Evolutionary conservation across 2,888 invertebrate genomes (phyloP).

Genomic region (Eilema depressum): DNA sequence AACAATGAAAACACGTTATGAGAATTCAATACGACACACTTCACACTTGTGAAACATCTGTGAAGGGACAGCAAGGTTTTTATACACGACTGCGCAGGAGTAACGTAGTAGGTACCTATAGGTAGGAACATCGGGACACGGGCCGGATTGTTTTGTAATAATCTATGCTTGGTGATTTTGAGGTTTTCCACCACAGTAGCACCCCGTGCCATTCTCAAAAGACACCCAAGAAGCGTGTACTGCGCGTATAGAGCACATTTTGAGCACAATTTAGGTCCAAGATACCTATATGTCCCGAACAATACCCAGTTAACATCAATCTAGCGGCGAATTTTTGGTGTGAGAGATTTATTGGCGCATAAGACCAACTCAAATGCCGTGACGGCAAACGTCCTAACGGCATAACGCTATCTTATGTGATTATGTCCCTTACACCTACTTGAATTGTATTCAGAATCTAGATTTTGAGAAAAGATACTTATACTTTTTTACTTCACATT

Average conservation of each 20-base stretch:
- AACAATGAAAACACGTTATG: conserved; percentile 53
- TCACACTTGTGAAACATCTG: conserved; percentile 46
- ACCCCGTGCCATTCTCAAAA: no score
- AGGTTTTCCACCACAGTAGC: no score
- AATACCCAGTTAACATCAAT: no score
- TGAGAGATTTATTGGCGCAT: neutral
- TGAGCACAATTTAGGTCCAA: no score
- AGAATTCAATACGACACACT: conserved; percentile 40
- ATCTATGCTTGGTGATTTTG: no score
- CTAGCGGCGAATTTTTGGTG: neutral
- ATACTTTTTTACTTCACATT: neutral
- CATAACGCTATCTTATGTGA: neutral
- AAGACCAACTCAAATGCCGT: neutral
- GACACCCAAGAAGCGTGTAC: no score
- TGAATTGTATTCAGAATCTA: neutral
- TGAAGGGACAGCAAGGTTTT: conserved; percentile 25
- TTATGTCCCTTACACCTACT: neutral
- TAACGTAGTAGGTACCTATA: neutral
- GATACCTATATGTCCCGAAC: no score
- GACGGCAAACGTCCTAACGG: neutral
- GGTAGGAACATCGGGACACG: no score
- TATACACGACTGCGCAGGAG: conserved; percentile 8
- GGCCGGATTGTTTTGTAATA: no score
- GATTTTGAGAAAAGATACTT: no score
- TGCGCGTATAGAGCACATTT: no score